Evolutionary conservation across 2,797 vertebrate species (phyloP), one percentile per base, ranked within the genome.

Genomic region (Graptemys geographica): DNA sequence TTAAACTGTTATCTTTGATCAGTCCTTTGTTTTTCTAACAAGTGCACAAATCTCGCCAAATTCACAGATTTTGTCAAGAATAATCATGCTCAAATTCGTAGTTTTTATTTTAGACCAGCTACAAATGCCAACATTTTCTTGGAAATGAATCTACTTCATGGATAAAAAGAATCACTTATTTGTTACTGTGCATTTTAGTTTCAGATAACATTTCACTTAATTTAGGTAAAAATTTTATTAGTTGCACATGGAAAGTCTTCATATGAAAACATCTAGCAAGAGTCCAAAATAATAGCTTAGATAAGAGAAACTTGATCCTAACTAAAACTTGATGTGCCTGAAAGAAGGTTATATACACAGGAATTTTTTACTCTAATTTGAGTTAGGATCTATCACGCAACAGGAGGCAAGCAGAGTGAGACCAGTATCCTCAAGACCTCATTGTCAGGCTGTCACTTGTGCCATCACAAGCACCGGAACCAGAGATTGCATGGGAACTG

Each of bases 61-160:
- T 97, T 97, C 97, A 97, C 94, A 97, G 96, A 97, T 97, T 97
- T 97, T 98, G 98, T 98, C 98, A 98, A 97, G 97, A 95, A 94
- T 84, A 97, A 98, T 98, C 97, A 98, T 87, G 80, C 90, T 98
- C 95, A 96, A 90, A 97, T 92, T 4, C 89, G 55, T 59, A 76
- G 86, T 83, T 86, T 96, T 93, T 94, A 85, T 95, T 96, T 92
- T 84, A 86, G 94, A 91, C 93, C 90, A 93, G 96, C 92, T 96
- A 41, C 27, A 94, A 97, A 97, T 96, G 98, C 97, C 98, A 98
- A 96, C 90, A 96, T 97, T 97, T 96, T 97, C 96, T 96, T 97
- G 96, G 97, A 98, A 98, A 81, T 79, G 83, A 90, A 88, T 52
- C 93, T 92, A 90, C 85, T 94, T 95, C 95, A 83, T 10, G 47